Evolutionary conservation across 2,113 vertebrate species (phyloP).

Genomic region (Sylvilagus bachmani): DNA sequence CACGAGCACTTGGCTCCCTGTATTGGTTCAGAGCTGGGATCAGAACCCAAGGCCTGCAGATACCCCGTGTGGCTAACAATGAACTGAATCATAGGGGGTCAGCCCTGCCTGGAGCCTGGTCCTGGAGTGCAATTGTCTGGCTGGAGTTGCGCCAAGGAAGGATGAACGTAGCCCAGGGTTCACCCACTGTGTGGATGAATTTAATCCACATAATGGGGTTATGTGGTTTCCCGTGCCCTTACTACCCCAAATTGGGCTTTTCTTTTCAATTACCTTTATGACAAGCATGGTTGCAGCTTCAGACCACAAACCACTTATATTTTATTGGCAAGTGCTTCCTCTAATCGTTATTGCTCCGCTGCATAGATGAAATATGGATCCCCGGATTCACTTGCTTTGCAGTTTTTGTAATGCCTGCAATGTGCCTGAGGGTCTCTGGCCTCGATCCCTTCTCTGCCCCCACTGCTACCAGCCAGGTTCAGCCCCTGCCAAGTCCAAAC

Average conservation of each 20-base stretch:
- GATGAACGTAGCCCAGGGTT: neutral
- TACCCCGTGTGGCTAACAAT: neutral
- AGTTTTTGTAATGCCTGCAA: neutral
- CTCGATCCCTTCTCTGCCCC: neutral
- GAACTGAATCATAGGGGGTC: neutral
- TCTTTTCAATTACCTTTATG: slow-evolving; percentile 56
- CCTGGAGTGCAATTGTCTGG: neutral
- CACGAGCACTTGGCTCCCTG: neutral
- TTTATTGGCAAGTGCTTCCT: slow-evolving; percentile 37
- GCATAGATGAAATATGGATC: neutral
- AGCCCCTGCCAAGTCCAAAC: neutral
- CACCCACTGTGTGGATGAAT: neutral
- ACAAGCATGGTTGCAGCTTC: neutral
- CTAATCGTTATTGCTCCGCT: neutral
- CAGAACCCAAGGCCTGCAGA: neutral
- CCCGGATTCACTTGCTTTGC: neutral
- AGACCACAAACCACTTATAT: slow-evolving; percentile 52
- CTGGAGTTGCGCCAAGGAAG: neutral
- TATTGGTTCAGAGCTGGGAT: neutral
- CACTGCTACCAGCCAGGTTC: neutral
- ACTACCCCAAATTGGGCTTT: neutral
- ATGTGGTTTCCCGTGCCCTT: neutral
- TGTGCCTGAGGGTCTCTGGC: neutral
- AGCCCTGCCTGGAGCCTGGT: neutral
- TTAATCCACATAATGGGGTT: neutral